Percentiles rank a stretch among this genome's conserved stretches.
phyloP scores from a whole-genome alignment of 2,113 vertebrate species.

The Colossoma macropomum region DNA sequence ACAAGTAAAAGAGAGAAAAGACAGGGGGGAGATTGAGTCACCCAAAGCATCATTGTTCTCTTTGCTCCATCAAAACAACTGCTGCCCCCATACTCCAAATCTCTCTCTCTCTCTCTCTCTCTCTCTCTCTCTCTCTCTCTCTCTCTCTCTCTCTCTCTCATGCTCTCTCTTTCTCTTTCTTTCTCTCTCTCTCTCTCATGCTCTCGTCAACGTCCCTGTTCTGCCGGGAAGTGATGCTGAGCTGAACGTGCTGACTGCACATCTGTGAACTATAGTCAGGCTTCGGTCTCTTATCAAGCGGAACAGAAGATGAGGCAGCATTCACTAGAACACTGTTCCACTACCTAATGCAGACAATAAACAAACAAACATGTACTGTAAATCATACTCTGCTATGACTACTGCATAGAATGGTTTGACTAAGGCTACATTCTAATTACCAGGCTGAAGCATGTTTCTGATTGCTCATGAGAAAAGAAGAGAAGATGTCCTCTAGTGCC shows the following conservation, averaged over 20 bases:
- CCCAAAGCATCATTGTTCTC: constrained; percentile 48
- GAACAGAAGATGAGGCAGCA: constrained; percentile 9
- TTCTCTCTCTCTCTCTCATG: background rate
- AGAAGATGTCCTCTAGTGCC: too few relatives aligned
- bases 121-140: constrained; percentile 11
- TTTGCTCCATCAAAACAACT: constrained; percentile 55
- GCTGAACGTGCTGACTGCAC: constrained; percentile 43
- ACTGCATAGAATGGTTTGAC: background rate
- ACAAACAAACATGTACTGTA: background rate
- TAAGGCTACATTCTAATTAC: too few relatives aligned
- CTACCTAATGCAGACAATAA: background rate
- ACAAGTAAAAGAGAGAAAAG: constrained; percentile 53
- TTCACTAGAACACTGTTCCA: background rate
- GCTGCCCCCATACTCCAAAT: constrained; percentile 33
- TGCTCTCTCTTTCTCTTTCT: constrained; percentile 16
- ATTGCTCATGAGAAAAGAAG: too few relatives aligned
- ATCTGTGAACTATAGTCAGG: constrained; percentile 28
- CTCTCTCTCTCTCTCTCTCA: constrained; percentile 9
- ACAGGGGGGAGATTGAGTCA: constrained; percentile 71
- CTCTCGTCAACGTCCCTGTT: background rate
- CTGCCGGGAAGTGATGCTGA: constrained; percentile 47
- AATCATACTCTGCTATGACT: background rate
- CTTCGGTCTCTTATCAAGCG: background rate
- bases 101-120: constrained; percentile 15
- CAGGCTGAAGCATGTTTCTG: too few relatives aligned